A percentile compares a stretch with the other conserved stretches of the same genome.
phyloP scores from a whole-genome alignment of 2,797 vertebrate genomes.

The Chloroceryle amazona region DNA sequence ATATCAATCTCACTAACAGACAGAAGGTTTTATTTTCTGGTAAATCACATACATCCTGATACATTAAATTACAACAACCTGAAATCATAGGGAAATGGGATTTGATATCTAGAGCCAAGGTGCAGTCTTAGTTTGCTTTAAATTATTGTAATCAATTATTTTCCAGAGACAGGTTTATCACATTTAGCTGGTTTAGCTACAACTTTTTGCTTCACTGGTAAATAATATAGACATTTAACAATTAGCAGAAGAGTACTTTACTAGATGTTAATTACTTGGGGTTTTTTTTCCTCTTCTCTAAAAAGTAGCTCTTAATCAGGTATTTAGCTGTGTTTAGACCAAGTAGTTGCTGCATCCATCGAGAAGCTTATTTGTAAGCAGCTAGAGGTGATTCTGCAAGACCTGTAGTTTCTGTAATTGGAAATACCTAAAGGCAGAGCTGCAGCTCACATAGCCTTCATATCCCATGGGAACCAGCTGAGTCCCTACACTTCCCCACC shows the following conservation, averaged over 20 bases:
- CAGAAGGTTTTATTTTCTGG: neutral
- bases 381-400: neutral
- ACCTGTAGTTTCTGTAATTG: neutral
- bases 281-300: neutral
- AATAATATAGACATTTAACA: neutral
- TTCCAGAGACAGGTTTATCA: conserved; percentile 19
- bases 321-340: neutral
- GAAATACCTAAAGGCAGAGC: neutral
- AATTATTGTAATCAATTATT: neutral
- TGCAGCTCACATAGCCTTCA: neutral
- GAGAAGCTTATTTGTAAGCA: neutral
- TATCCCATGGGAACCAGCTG: neutral
- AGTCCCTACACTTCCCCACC: neutral
- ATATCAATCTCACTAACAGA: neutral
- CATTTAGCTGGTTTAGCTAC: neutral
- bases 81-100: neutral
- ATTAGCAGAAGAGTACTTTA: neutral
- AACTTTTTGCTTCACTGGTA: neutral
- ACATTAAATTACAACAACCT: neutral
- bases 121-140: neutral
- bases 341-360: neutral
- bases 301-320: neutral
- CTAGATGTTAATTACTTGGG: neutral
- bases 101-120: neutral
- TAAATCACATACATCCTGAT: neutral